Percentiles rank a stretch among this genome's conserved stretches.
Evolutionary conservation across 2,888 invertebrate genomes (phyloP).

Genomic region (Acronicta psi): DNA sequence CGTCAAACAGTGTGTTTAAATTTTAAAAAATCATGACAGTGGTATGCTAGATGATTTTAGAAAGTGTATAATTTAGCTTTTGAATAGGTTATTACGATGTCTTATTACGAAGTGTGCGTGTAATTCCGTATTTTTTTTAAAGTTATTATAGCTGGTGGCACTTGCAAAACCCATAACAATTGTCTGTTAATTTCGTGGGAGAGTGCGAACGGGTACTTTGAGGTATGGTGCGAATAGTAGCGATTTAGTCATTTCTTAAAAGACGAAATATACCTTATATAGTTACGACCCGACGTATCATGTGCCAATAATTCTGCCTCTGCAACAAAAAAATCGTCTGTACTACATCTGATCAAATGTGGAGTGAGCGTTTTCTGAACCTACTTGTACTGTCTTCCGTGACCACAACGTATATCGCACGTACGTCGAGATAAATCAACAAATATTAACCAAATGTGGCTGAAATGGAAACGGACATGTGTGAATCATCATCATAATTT

Average conservation of each 20-base stretch:
- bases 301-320: too few species aligned
- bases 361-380: too few species aligned
- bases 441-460: too few species aligned
- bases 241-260: slow-evolving; percentile 6
- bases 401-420: too few species aligned
- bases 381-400: too few species aligned
- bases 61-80: slow-evolving; percentile 54
- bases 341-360: too few species aligned
- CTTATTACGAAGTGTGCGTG: slow-evolving; percentile 45
- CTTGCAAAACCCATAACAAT: slow-evolving; percentile 76
- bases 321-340: too few species aligned
- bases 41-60: slow-evolving; percentile 46
- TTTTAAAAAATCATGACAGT: slow-evolving; percentile 30
- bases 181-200: slow-evolving; percentile 77
- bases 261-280: too few species aligned
- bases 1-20: slow-evolving; percentile 36
- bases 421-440: too few species aligned
- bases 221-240: slow-evolving; percentile 59
- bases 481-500: too few species aligned
- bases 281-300: too few species aligned
- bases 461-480: too few species aligned
- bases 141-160: slow-evolving; percentile 61
- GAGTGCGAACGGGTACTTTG: slow-evolving; percentile 45
- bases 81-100: slow-evolving; percentile 40
- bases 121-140: slow-evolving; percentile 52